Base-by-base conservation (phyloP, 2,113 vertebrate genomes). In the Lampris megalopsis region DNA sequence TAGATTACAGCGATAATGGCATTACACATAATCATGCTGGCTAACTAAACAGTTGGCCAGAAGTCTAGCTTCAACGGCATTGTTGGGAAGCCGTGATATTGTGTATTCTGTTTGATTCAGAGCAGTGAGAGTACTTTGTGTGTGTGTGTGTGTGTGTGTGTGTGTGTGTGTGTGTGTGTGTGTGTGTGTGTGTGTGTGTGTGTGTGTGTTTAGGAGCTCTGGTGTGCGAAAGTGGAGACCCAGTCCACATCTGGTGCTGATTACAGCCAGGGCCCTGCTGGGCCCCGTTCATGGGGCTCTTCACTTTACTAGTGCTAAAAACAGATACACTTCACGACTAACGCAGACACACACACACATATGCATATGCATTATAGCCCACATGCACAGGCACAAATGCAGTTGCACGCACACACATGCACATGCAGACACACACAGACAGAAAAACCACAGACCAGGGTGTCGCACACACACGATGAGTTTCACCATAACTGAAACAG, bases 181-280 rank as follows among this genome's bases (percentile, higher is more conserved):
- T 49, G 40, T 58, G 66, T 63, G 71, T 78, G 64, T 64, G 45
- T 72, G 50, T 40, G 40, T 71, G 63, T 37, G 38, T 57, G 63
- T 80, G 59, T 71, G 77, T 75, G 61, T 85, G 65, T 70, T 63
- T 80, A 67, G 52, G 53, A 62, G 66, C 71, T 68, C 76, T 69
- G 78, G 74, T 77, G 58, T 56, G 24, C 60, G 76, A 5, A 45
- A 71, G 54, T 65, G 80, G 63, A 86, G 70, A 59, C 66, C 68
- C 47, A 35, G 73, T 84, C 86, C 86, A 91, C 92, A 92, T 93
- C 91, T 93, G 92, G 85, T 83, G 48, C 4, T 53, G 68, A 89
- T 92, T 91, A 92, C 70, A 62, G 58, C 40, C 6, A 72, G 71
- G 85, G 86, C 82, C 85, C 82, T 10, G 62, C 77, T 84, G 78